These are phyloP conservation scores for Drosophila planitibia DNA, from an alignment of 2,888 invertebrate genomes.

Conservation along the genomic window DNA sequence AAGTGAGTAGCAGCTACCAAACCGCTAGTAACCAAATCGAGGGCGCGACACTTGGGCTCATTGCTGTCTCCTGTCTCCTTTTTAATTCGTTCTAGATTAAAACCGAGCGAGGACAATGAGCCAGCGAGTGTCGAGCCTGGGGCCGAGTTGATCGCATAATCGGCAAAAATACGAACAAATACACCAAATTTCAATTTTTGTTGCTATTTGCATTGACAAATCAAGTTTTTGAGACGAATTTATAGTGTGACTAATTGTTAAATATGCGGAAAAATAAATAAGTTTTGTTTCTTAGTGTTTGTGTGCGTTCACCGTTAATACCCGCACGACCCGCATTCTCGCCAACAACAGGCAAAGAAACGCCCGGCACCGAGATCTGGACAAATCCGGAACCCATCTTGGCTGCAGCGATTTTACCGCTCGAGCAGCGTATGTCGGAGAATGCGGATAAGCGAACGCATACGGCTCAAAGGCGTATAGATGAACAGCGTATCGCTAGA, in stretches of 20 bases:
- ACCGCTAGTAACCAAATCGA: background rate
- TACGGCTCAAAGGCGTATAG: constrained; percentile 88
- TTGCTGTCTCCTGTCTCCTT: constrained; percentile 73
- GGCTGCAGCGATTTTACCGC: constrained; percentile 52
- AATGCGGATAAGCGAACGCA: constrained; percentile 87
- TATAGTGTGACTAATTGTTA: constrained; percentile 66
- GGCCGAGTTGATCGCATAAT: constrained; percentile 14
- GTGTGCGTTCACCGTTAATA: constrained; percentile 93
- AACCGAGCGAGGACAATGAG: constrained; percentile 79
- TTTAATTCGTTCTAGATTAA: constrained; percentile 77
- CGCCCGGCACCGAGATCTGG: constrained; percentile 88
- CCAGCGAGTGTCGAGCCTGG: constrained; percentile 44
- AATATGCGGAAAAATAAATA: constrained; percentile 53
- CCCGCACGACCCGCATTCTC: constrained; percentile 91
- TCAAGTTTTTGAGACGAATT: constrained; percentile 51
- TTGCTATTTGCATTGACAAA: constrained; percentile 18
- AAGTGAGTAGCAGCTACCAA: constrained; percentile 88
- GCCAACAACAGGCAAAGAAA: constrained; percentile 85
- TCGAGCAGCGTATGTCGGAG: constrained; percentile 83
- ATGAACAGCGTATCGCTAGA: constrained; percentile 88
- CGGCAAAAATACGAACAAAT: constrained; percentile 2
- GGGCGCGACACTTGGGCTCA: constrained; percentile 65
- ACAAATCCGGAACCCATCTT: constrained; percentile 87
- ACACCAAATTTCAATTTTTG: background rate
- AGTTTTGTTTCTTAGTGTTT: constrained; percentile 87